phyloP scores from a whole-genome alignment of 2,113 vertebrate species.

The Hiodon alosoides region DNA sequence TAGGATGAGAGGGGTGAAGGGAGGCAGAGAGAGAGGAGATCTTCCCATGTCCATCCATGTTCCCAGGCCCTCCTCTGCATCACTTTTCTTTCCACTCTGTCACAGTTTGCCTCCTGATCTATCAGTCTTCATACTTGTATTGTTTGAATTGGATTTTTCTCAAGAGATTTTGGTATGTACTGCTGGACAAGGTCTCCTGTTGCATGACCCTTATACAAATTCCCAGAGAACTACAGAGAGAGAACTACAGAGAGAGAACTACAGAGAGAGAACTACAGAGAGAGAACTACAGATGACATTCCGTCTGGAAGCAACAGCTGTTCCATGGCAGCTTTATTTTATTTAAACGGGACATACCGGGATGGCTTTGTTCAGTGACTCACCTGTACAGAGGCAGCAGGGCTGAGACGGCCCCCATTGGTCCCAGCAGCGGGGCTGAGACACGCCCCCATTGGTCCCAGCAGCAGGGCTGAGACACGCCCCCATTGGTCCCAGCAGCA shows the following conservation, averaged over 20 bases:
- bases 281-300: background rate
- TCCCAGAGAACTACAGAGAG: background rate
- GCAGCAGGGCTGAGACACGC: no score
- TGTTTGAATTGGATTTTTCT: no score
- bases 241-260: background rate
- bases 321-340: no score
- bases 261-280: background rate
- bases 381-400: background rate
- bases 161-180: background rate
- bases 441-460: no score
- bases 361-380: background rate
- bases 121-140: background rate
- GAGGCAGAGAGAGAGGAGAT: no score
- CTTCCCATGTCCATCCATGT: no score
- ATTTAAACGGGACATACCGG: background rate
- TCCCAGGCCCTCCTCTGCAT: no score
- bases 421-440: no score
- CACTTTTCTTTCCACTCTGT: no score
- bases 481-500: no score
- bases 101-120: conserved; percentile 7
- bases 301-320: no score
- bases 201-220: background rate
- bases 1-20: no score
- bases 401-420: background rate
- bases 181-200: background rate